Evolutionary conservation across 1,140 invertebrate genomes (phyloP).

Genomic region (Plodia interpunctella): DNA sequence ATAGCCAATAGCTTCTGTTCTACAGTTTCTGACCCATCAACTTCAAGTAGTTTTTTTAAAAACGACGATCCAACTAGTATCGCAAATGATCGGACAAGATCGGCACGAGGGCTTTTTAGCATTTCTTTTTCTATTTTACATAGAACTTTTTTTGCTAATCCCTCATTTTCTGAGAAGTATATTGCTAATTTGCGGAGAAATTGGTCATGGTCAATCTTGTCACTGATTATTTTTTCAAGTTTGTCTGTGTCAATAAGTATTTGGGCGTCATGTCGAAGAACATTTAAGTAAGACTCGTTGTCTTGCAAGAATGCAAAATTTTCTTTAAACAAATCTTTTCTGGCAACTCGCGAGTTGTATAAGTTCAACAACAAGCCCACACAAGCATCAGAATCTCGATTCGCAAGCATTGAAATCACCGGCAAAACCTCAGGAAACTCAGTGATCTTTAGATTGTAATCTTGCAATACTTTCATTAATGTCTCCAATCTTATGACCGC

Average conservation of each 20-base stretch:
- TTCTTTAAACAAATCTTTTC: constrained; percentile 35
- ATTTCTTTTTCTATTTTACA: constrained; percentile 20
- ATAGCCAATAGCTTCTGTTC: constrained; percentile 16
- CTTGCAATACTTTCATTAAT: constrained; percentile 17
- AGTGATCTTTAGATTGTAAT: constrained; percentile 11
- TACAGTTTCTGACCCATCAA: constrained; percentile 1
- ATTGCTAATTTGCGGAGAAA: constrained; percentile 37
- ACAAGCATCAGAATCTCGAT: constrained; percentile 21
- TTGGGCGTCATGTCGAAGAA: constrained; percentile 23
- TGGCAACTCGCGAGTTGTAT: constrained; percentile 30
- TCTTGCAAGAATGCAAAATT: constrained; percentile 32
- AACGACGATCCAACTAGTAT: constrained; percentile 11
- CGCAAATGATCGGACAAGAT: constrained; percentile 24
- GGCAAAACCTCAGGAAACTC: constrained; percentile 8
- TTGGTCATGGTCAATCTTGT: constrained; percentile 24
- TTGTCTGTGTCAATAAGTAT: constrained; percentile 10
- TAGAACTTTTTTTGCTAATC: constrained; percentile 34
- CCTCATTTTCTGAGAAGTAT: constrained; percentile 40
- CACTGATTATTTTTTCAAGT: constrained; percentile 17
- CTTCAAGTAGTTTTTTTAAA: not conserved
- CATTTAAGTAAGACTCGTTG: constrained; percentile 41
- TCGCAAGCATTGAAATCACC: constrained; percentile 21
- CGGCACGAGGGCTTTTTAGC: constrained; percentile 14
- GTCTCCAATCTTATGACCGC: constrained; percentile 5
- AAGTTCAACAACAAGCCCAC: constrained; percentile 26